Conservation (phyloP, 2,888 invertebrate species). For the Cloeon dipterum region DNA sequence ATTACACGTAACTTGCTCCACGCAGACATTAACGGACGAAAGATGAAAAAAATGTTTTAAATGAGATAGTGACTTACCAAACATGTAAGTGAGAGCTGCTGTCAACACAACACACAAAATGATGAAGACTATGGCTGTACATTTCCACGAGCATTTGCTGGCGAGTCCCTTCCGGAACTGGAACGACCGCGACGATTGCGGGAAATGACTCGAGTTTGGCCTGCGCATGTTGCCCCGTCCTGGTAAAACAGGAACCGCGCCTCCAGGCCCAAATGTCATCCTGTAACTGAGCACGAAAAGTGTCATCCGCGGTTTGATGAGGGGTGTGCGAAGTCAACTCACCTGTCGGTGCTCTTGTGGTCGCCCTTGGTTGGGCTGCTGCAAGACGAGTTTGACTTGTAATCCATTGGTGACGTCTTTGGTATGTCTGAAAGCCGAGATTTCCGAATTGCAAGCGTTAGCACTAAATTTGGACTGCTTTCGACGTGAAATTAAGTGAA, state of each 20-base stretch:
- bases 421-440: conserved; percentile 46
- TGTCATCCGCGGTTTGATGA: background rate
- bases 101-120: conserved; percentile 60
- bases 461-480: too few species aligned
- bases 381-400: conserved; percentile 69
- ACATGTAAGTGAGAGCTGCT: conserved; percentile 66
- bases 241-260: conserved; percentile 42
- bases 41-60: background rate
- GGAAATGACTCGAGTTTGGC: conserved; percentile 46
- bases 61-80: conserved; percentile 34
- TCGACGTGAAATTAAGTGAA: too few species aligned
- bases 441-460: background rate
- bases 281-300: conserved; percentile 26
- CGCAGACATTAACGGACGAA: too few species aligned
- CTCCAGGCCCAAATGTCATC: conserved; percentile 24
- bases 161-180: conserved; percentile 72
- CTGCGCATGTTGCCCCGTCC: conserved; percentile 45
- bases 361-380: conserved; percentile 64
- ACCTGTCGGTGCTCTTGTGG: conserved; percentile 27
- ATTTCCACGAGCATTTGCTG: conserved; percentile 77
- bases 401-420: conserved; percentile 72
- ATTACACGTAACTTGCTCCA: too few species aligned
- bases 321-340: conserved; percentile 8
- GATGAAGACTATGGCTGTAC: conserved; percentile 72
- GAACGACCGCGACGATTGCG: conserved; percentile 40